Percentiles rank a stretch among this genome's conserved stretches.
These are phyloP conservation scores for Fregata magnificens DNA, from an alignment of 2,113 vertebrate genomes.

Conservation along the genomic window DNA sequence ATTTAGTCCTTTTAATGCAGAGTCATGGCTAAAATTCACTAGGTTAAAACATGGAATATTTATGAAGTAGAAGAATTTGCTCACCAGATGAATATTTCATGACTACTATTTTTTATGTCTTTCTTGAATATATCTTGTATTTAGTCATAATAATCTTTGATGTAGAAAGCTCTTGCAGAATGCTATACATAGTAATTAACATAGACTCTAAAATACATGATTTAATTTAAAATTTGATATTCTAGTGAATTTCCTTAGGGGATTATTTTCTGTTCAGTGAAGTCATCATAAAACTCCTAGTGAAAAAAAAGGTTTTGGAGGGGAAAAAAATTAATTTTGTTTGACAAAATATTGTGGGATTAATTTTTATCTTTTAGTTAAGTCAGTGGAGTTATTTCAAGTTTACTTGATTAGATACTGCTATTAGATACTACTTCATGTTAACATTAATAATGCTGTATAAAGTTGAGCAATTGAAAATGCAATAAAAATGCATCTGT, in stretches of 20 bases:
- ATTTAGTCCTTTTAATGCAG: neutral
- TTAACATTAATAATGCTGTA: neutral
- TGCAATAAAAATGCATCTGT: neutral
- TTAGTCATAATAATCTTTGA: conserved; percentile 13
- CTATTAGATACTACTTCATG: neutral
- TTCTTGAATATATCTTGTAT: neutral
- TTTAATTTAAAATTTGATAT: conserved; percentile 5
- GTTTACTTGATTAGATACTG: too few species aligned
- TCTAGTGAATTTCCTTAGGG: neutral
- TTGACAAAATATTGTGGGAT: neutral
- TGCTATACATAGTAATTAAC: neutral
- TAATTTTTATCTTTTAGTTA: neutral
- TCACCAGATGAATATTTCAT: conserved; percentile 52
- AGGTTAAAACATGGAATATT: conserved; percentile 22
- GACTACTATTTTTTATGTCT: neutral
- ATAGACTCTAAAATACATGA: neutral
- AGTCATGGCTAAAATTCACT: conserved; percentile 24
- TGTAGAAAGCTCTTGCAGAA: neutral
- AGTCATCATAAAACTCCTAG: neutral
- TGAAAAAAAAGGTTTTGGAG: neutral
- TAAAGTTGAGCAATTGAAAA: neutral
- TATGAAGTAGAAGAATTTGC: conserved; percentile 4
- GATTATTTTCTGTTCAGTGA: neutral
- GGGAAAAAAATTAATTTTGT: neutral
- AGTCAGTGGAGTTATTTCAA: neutral